phyloP scores from a whole-genome alignment of 92 coral and sea anemone genomes.

The Epizoanthus rinbou region DNA sequence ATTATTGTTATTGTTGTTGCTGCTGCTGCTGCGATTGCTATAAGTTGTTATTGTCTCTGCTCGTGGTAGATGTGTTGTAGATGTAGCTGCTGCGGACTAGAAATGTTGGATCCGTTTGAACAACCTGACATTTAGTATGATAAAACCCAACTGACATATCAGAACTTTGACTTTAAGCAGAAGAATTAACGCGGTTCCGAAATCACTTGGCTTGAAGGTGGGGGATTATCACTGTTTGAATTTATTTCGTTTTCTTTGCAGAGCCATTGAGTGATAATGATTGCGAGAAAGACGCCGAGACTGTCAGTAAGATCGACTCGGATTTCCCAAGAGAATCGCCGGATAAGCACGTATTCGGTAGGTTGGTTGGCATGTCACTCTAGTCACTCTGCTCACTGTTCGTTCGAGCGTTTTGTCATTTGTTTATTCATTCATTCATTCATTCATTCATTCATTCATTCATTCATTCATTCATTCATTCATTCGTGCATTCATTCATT shows the following conservation, averaged over 20 bases:
- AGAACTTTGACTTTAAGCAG: too few relatives aligned
- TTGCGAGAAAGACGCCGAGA: constrained; percentile 12
- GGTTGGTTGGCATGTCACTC: neutral
- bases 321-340: constrained; percentile 40
- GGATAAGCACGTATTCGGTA: constrained; percentile 33
- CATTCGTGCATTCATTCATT: neutral
- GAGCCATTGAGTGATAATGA: constrained; percentile 37
- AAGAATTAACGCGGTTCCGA: too few relatives aligned
- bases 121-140: too few relatives aligned
- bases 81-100: too few relatives aligned
- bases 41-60: too few relatives aligned
- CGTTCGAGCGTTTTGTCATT: neutral
- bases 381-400: too few relatives aligned
- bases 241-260: neutral
- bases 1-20: too few relatives aligned
- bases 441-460: constrained; percentile 8
- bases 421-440: constrained; percentile 14
- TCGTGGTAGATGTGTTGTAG: too few relatives aligned
- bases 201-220: too few relatives aligned
- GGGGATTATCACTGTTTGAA: neutral
- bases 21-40: too few relatives aligned
- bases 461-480: neutral
- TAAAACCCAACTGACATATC: too few relatives aligned
- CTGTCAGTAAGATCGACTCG: constrained; percentile 39
- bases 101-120: too few relatives aligned